Evolutionary conservation across 2,113 vertebrate species (phyloP).

Genomic region (Sinocyclocheilus anophthalmus): DNA sequence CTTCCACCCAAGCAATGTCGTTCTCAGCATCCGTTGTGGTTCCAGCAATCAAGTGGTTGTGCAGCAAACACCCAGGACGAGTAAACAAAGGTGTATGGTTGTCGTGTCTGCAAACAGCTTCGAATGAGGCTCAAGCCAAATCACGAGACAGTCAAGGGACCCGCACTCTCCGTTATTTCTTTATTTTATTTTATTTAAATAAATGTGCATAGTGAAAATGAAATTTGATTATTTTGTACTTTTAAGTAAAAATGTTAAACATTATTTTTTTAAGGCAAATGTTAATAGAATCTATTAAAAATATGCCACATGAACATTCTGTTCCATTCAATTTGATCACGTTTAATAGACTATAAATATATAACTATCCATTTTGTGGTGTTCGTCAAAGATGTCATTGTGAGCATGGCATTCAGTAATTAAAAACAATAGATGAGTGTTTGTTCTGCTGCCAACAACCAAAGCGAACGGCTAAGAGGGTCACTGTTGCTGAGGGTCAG

Average conservation of each 20-base stretch:
- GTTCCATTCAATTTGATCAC: neutral
- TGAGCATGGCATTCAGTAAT: conserved; percentile 21
- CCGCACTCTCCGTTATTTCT: too few species aligned
- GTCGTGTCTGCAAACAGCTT: too few species aligned
- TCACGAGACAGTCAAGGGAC: too few species aligned
- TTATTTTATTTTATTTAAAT: neutral
- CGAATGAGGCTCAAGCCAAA: too few species aligned
- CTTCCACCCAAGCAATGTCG: too few species aligned
- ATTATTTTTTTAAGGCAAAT: neutral
- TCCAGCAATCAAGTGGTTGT: too few species aligned
- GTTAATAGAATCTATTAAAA: neutral
- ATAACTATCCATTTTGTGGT: neutral
- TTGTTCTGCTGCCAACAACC: conserved; percentile 19
- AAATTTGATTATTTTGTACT: neutral
- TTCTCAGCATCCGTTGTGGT: too few species aligned
- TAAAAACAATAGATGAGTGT: conserved; percentile 32
- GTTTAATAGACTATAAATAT: neutral
- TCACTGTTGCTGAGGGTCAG: conserved; percentile 34
- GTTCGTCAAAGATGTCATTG: neutral
- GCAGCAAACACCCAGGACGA: too few species aligned
- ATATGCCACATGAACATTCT: neutral
- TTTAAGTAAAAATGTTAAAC: neutral
- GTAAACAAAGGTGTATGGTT: too few species aligned
- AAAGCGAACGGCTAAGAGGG: conserved; percentile 21
- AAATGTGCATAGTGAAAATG: neutral